Conservation (phyloP, 1,140 invertebrate genomes). For the Latrodectus geometricus region DNA sequence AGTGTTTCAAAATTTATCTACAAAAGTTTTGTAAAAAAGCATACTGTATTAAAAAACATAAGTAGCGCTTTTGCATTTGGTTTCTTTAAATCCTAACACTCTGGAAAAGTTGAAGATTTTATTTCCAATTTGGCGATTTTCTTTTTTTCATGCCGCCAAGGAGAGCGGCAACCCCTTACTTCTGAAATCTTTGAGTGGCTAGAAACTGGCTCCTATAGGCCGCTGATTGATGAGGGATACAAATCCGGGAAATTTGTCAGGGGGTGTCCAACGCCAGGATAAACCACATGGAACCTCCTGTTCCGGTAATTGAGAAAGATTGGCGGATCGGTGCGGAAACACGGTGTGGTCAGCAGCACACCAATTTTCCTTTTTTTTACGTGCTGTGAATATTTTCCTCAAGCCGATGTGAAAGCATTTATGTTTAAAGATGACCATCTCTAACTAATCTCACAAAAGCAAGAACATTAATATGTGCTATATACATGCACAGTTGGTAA, state of each 20-base stretch:
- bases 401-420: not conserved
- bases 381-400: not conserved
- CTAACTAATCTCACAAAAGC: too few species aligned
- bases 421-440: too few species aligned
- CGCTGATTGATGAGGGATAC: conserved; percentile 38
- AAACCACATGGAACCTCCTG: conserved; percentile 12
- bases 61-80: too few species aligned
- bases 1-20: too few species aligned
- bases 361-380: not conserved
- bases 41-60: too few species aligned
- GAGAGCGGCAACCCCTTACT: conserved; percentile 5
- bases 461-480: too few species aligned
- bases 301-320: conserved; percentile 37
- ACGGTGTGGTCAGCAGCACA: conserved; percentile 31
- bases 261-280: conserved; percentile 21
- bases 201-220: conserved; percentile 18
- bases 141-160: not conserved
- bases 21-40: too few species aligned
- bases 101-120: too few species aligned
- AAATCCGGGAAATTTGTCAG: conserved; percentile 57
- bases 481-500: too few species aligned
- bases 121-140: not conserved
- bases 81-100: too few species aligned
- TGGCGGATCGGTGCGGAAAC: not conserved
- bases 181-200: conserved; percentile 42